phyloP scores from a whole-genome alignment of 2,888 invertebrate genomes.

The Zootermopsis nevadensis region DNA sequence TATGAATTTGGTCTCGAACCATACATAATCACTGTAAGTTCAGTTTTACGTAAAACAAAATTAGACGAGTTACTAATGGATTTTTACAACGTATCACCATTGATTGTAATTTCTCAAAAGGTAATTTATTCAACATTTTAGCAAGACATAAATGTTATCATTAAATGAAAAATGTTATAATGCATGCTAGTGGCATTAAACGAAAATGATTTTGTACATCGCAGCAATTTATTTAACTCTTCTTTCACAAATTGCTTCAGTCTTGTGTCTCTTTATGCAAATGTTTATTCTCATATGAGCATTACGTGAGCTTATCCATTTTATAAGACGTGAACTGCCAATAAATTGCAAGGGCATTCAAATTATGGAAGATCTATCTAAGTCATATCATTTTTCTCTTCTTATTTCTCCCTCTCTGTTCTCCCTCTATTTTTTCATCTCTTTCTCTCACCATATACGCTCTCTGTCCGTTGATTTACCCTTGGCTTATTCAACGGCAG shows the following conservation, averaged over 20 bases:
- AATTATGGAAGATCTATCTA: conserved; percentile 48
- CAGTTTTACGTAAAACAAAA: no score
- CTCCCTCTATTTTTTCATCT: conserved; percentile 14
- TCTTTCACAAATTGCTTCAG: background rate
- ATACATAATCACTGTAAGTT: no score
- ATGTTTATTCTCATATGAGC: background rate
- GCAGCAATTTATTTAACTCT: background rate
- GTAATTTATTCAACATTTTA: no score
- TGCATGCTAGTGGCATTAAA: background rate
- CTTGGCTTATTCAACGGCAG: conserved; percentile 49
- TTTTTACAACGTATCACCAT: no score
- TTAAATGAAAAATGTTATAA: no score
- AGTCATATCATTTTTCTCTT: conserved; percentile 47
- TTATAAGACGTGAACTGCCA: conserved; percentile 48
- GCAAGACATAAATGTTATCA: no score
- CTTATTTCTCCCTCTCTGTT: background rate
- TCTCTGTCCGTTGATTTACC: conserved; percentile 29
- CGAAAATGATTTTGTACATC: background rate
- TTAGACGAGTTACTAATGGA: no score
- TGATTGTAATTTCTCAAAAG: no score
- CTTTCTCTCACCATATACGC: conserved; percentile 15
- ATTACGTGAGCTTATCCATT: conserved; percentile 44
- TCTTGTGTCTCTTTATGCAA: background rate
- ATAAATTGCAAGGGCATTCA: conserved; percentile 50
- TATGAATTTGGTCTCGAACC: no score